Evolutionary conservation across 1,140 invertebrate species (phyloP).

Genomic region (Drosophila tsacasi): DNA sequence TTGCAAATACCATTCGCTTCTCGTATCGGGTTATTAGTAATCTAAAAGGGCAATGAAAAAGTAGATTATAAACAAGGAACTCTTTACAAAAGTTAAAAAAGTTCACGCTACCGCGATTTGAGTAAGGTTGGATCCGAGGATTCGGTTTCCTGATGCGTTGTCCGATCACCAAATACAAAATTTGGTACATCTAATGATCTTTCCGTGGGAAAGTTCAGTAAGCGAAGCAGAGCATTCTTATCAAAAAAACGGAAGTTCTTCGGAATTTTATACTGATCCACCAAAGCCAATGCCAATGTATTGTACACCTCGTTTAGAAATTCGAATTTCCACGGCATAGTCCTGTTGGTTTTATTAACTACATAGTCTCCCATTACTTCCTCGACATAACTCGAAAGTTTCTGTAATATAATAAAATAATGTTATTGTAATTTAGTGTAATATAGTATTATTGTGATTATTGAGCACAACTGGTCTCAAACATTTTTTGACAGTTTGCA

Average conservation of each 20-base stretch:
- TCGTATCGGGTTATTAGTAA: constrained; percentile 53
- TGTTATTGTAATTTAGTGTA: not conserved
- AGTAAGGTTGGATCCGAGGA: constrained; percentile 26
- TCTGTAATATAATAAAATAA: constrained; percentile 37
- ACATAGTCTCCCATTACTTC: constrained; percentile 79
- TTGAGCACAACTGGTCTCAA: too few species aligned
- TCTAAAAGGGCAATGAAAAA: constrained; percentile 20
- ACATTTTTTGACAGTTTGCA: too few species aligned
- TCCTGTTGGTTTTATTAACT: constrained; percentile 68
- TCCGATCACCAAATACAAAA: constrained; percentile 76
- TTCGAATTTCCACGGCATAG: constrained; percentile 83
- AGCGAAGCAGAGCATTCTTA: constrained; percentile 31
- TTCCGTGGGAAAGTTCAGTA: constrained; percentile 52
- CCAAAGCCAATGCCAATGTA: constrained; percentile 65
- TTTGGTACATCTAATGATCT: constrained; percentile 49
- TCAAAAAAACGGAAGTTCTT: constrained; percentile 20
- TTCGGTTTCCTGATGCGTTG: constrained; percentile 60
- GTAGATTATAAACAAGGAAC: not conserved
- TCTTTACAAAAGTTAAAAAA: not conserved
- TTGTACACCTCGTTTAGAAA: constrained; percentile 81
- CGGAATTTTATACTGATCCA: constrained; percentile 60
- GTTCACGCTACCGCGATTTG: constrained; percentile 41
- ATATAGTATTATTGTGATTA: too few species aligned
- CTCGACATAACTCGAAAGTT: constrained; percentile 63
- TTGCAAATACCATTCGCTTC: constrained; percentile 64